Evolutionary conservation across 2,888 invertebrate genomes (phyloP).

Genomic region (Hypolimnas misippus): DNA sequence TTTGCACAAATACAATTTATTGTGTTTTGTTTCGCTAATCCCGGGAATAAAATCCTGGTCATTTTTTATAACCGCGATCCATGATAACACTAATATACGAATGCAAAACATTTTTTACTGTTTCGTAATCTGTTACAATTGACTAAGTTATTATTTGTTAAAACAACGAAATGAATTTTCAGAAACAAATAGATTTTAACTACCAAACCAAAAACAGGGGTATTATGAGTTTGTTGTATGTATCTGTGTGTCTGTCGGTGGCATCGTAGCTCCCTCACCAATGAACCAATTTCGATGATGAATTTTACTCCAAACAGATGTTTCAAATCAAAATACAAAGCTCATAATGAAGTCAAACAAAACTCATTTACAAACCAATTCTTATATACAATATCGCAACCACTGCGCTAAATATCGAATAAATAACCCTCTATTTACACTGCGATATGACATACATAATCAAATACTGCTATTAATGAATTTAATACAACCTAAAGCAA

Average conservation of each 20-base stretch:
- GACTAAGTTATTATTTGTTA: too few relatives aligned
- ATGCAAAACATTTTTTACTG: background rate
- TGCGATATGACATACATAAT: conserved; percentile 15
- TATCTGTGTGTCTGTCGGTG: too few relatives aligned
- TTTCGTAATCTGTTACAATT: too few relatives aligned
- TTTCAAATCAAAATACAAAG: too few relatives aligned
- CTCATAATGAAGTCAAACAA: background rate
- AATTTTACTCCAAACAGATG: too few relatives aligned
- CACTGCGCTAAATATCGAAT: background rate
- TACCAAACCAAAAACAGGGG: too few relatives aligned
- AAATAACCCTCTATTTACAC: background rate
- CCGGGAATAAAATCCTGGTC: background rate
- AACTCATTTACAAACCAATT: background rate
- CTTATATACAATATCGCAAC: background rate
- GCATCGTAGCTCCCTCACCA: too few relatives aligned
- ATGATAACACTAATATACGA: background rate
- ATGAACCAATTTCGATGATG: too few relatives aligned
- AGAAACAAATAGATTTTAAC: too few relatives aligned
- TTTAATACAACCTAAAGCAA: conserved; percentile 29
- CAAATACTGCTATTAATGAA: conserved; percentile 30
- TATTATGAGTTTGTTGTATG: too few relatives aligned
- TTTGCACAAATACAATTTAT: background rate
- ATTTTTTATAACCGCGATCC: conserved; percentile 1
- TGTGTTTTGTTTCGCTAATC: background rate
- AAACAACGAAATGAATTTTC: too few relatives aligned